Conservation (phyloP, 2,797 vertebrate species). For the Ambastaia sidthimunki region DNA sequence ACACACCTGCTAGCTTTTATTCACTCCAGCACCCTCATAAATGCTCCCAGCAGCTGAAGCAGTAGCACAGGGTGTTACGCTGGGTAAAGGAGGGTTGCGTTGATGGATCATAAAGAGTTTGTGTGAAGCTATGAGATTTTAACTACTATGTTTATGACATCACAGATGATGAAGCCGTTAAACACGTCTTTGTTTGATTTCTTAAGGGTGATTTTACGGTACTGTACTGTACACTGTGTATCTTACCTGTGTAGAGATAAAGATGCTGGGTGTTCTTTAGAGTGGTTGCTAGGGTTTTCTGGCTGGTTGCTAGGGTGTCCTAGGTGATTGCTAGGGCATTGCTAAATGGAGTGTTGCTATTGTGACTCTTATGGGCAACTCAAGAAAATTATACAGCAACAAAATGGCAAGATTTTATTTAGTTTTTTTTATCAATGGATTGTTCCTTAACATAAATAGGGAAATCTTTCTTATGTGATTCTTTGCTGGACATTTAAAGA, state of each 20-base stretch:
- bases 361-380: not conserved
- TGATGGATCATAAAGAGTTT: conserved; percentile 5
- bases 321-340: not conserved
- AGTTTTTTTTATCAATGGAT: not conserved
- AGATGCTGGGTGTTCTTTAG: not conserved
- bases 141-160: not conserved
- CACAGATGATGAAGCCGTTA: not conserved
- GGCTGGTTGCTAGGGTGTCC: no score
- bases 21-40: conserved; percentile 32
- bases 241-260: not conserved
- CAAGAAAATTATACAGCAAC: not conserved
- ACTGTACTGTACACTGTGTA: not conserved
- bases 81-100: not conserved
- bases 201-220: not conserved
- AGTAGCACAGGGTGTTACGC: conserved; percentile 10
- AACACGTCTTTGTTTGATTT: not conserved
- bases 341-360: no score
- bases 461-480: not conserved
- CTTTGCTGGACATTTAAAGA: not conserved
- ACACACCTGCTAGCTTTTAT: conserved; percentile 57
- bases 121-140: not conserved
- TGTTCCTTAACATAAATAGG: not conserved
- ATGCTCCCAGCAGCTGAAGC: conserved; percentile 43
- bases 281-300: not conserved
- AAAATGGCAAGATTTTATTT: no score